These are phyloP conservation scores for Dascillus cervinus DNA, from an alignment of 2,888 invertebrate species.

Conservation along the genomic window DNA sequence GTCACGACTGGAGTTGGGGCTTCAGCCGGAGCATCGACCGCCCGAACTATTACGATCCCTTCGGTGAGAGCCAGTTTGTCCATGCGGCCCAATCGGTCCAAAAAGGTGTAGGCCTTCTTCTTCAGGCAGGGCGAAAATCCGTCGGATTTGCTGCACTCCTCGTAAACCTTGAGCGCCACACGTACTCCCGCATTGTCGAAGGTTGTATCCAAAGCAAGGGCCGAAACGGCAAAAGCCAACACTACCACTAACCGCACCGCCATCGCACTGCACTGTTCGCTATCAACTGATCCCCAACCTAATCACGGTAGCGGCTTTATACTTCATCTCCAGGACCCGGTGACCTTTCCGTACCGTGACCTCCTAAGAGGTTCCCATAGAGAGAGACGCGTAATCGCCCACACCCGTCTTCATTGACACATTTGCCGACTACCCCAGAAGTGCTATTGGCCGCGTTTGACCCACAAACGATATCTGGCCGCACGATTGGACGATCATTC, in stretches of 20 bases:
- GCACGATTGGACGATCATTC: slow-evolving; percentile 20
- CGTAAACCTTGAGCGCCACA: slow-evolving; percentile 63
- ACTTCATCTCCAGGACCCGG: slow-evolving; percentile 28
- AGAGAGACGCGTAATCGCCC: slow-evolving; percentile 21
- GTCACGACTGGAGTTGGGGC: slow-evolving; percentile 45
- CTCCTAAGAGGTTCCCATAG: slow-evolving; percentile 30
- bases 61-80: slow-evolving; percentile 56
- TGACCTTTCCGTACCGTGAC: slow-evolving; percentile 40
- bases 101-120: slow-evolving; percentile 72
- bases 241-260: slow-evolving; percentile 29
- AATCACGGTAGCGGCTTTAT: slow-evolving; percentile 37
- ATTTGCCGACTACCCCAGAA: slow-evolving; percentile 40
- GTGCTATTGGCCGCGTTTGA: slow-evolving; percentile 33
- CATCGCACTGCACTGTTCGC: slow-evolving; percentile 18
- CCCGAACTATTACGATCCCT: slow-evolving; percentile 59
- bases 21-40: slow-evolving; percentile 34
- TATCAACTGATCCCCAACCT: slow-evolving; percentile 33
- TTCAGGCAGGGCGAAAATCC: slow-evolving; percentile 69
- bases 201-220: slow-evolving; percentile 25
- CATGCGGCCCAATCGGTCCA: slow-evolving; percentile 67
- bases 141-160: slow-evolving; percentile 65
- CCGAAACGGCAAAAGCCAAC: slow-evolving; percentile 28
- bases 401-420: slow-evolving; percentile 31
- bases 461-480: slow-evolving; percentile 29
- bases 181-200: slow-evolving; percentile 54